Evolutionary conservation across 2,888 invertebrate species (phyloP).

Genomic region (Ochropleura plecta): DNA sequence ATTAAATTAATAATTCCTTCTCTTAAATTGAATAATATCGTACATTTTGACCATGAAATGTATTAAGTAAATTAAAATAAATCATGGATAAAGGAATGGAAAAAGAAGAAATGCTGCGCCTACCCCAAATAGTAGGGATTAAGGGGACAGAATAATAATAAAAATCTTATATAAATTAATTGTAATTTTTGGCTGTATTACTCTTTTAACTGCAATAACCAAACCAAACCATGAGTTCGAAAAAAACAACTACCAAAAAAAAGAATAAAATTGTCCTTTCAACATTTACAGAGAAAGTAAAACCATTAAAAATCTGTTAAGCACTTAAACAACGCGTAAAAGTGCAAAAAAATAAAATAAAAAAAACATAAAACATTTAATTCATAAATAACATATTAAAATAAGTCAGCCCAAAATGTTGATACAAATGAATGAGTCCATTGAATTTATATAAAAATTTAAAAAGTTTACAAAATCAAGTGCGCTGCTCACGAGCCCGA

Average conservation of each 20-base stretch:
- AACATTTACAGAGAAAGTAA: neutral
- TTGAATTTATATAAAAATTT: slow-evolving; percentile 62
- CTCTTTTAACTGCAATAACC: neutral
- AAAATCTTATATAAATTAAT: too few relatives aligned
- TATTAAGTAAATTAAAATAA: too few relatives aligned
- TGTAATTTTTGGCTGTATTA: neutral
- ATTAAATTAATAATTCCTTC: neutral
- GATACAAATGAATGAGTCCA: slow-evolving; percentile 55
- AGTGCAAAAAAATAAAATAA: slow-evolving; percentile 24
- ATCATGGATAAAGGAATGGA: too few relatives aligned
- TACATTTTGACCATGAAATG: neutral
- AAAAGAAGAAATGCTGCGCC: too few relatives aligned
- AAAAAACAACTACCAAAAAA: neutral
- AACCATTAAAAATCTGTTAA: neutral
- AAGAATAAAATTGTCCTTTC: neutral
- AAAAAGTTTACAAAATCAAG: slow-evolving; percentile 29
- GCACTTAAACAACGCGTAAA: neutral
- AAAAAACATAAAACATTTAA: slow-evolving; percentile 32
- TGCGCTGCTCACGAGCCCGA: slow-evolving; percentile 51
- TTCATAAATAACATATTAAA: slow-evolving; percentile 36
- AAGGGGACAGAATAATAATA: too few relatives aligned
- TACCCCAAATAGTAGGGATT: too few relatives aligned
- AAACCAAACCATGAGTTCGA: neutral
- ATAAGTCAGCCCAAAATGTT: slow-evolving; percentile 35
- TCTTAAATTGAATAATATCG: neutral